A percentile compares a stretch with the other conserved stretches of the same genome.
Conservation (phyloP, 1,140 invertebrate genomes). For the Palaemon carinicauda region DNA sequence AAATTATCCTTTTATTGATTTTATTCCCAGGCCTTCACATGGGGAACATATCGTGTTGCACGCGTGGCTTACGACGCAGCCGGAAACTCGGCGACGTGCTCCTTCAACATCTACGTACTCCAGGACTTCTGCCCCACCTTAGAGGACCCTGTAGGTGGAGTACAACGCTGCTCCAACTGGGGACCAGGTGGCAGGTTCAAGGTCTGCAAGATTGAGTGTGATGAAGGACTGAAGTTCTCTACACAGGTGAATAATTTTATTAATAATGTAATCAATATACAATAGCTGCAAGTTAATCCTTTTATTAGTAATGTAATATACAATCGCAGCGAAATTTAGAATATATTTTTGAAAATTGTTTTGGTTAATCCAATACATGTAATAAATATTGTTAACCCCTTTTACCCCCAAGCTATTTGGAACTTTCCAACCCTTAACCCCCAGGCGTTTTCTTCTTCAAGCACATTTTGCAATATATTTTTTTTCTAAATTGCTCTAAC, state of each 20-base stretch:
- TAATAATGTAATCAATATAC: too few species aligned
- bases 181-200: conserved; percentile 95
- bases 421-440: too few species aligned
- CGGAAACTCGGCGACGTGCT: conserved; percentile 89
- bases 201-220: conserved; percentile 84
- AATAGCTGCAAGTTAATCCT: too few species aligned
- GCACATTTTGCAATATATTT: too few species aligned
- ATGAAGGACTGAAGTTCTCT: conserved; percentile 81
- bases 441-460: too few species aligned
- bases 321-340: too few species aligned
- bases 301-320: too few species aligned
- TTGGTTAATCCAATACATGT: too few species aligned
- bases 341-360: neutral
- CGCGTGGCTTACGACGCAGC: conserved; percentile 92
- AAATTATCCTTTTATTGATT: neutral
- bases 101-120: conserved; percentile 91
- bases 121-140: conserved; percentile 90
- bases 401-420: too few species aligned
- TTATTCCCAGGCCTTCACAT: conserved; percentile 79
- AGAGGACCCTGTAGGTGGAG: conserved; percentile 86
- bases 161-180: conserved; percentile 93
- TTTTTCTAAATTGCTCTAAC: too few species aligned
- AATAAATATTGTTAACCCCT: too few species aligned
- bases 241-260: conserved; percentile 33
- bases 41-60: conserved; percentile 92